Evolutionary conservation across 2,888 invertebrate genomes (phyloP), one percentile per base, ranked within the genome.

Genomic region (Diarsia rubi): DNA sequence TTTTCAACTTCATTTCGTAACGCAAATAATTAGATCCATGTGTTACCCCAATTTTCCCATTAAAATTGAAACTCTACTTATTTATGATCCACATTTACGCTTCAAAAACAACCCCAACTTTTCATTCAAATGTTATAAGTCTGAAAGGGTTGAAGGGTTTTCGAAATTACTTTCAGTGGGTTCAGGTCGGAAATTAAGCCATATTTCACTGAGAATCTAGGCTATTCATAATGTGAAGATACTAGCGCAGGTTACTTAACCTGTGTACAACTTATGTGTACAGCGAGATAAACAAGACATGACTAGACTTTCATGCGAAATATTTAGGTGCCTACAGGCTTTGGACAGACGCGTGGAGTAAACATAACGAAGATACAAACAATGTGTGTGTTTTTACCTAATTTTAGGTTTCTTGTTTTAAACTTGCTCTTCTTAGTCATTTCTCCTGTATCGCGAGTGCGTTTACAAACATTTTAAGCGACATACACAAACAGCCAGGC

Each of bases 111-210:
- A 77, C 83, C 87, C 75, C 16, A 69, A 85, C 81, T 85, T 81
- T 85, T 87, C 79, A 87, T 86, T 77, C 66, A 79, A 85, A 85
- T 77, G 75, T 81, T 83, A 83, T 78, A 81, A 85, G 73, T 87
- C 78, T 76, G 64, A 83, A 81, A 87, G 79, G 83, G 81, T 83
- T 81, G 54, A 85, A 83, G 69, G 83, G 81, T 72, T 85, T 87
- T 84, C 71, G 69, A 86, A 89, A 89, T 90, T 88, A 89, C 87
- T 88, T 88, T 90, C 83, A 81, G 70, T 80, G 77, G 82, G 82
- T 79, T 82, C 82, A 85, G 81, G 82, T 84, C 83, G 89, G 86
- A 89, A 88, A 90, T 88, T 88, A 85, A 81, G 82, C 78, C 74
- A 86, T 88, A 87, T 83, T 80, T 88, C 75, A 84, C 59, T 57